A percentile compares a stretch with the other conserved stretches of the same genome.
Evolutionary conservation across 2,797 vertebrate genomes (phyloP).

Genomic region (Protosalanx chinensis): DNA sequence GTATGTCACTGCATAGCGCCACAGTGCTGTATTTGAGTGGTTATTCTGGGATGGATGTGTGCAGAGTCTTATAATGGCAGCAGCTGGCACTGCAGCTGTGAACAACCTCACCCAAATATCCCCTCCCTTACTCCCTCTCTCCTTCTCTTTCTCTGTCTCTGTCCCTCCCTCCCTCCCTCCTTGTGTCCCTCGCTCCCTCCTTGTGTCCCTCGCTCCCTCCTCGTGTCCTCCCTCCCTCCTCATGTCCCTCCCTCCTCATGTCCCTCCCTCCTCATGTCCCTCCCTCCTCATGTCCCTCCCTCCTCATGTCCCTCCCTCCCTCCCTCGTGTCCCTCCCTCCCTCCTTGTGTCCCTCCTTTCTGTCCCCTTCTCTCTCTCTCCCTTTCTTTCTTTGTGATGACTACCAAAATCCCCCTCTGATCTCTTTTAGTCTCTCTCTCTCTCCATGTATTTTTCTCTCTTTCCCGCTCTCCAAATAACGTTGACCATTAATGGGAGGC

Average conservation of each 20-base stretch:
- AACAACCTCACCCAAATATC: constrained; percentile 30
- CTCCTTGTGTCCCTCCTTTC: background rate
- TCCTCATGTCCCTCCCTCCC: too few relatives aligned
- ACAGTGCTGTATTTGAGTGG: constrained; percentile 38
- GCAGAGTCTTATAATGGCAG: constrained; percentile 47
- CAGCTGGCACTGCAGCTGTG: constrained; percentile 19
- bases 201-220: constrained; percentile 1
- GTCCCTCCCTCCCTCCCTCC: constrained; percentile 17
- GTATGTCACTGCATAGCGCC: background rate
- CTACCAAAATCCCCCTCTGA: constrained; percentile 21
- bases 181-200: background rate
- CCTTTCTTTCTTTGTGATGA: constrained; percentile 27
- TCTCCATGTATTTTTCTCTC: constrained; percentile 6
- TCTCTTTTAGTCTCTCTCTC: background rate
- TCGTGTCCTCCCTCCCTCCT: too few relatives aligned
- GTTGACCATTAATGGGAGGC: constrained; percentile 54
- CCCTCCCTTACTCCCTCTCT: constrained; percentile 21
- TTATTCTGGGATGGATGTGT: constrained; percentile 61
- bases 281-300: background rate
- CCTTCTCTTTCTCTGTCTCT: constrained; percentile 34
- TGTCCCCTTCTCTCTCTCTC: constrained; percentile 25
- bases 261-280: too few relatives aligned
- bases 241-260: background rate
- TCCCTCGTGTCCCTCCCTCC: too few relatives aligned
- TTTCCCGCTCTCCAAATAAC: constrained; percentile 33